Evolutionary conservation across 2,888 invertebrate species (phyloP), one percentile per base, ranked within the genome.

Genomic region (Icerya purchasi): DNA sequence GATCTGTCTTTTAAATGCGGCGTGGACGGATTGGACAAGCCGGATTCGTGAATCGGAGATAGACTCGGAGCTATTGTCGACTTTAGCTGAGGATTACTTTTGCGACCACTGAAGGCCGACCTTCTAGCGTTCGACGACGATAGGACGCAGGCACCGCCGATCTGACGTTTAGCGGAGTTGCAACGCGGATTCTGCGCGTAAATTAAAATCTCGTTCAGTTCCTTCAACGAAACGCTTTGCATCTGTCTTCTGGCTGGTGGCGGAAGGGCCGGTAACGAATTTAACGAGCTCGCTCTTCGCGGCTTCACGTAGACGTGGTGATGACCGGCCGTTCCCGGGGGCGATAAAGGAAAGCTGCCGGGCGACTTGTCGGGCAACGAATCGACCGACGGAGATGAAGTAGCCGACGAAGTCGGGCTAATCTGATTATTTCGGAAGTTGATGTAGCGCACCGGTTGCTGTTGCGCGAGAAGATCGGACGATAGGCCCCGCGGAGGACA

Each of bases 11-110:
- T 61, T 64, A 66, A 57, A 54, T 66, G 66, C 22, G 68, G 68
- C 8, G 68, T 68, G 10, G 67, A 63, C 25, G 68, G 81, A 72
- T 83, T 83, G 54, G 82, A 82, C 20, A 81, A 72, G 25, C 83
- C 83, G 54, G 82, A 81, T 67, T 83, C 83, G 61, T 81, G 77
- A 59, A 83, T 83, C 25, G 83, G 83, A 59, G 82, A 82, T 61
- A 83, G 70, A 49, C 72, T 73, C 5, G 74, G 72, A 3, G 72
- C 70, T 56, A 73, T 72, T 1, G 71, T 67, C 18, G 72, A 66
- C 57, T 70, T 65, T 20, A 69, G 68, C 49, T 68, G 66, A 52
- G 71, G 69, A 57, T 66, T 69, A 53, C 69, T 66, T 61, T 70
- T 71, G 50, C 56, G 66, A 52, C 62, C 64, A 36, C 8, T 8